These are phyloP conservation scores for Sinocyclocheilus grahami DNA, from an alignment of 2,113 vertebrate genomes.

Conservation along the genomic window DNA sequence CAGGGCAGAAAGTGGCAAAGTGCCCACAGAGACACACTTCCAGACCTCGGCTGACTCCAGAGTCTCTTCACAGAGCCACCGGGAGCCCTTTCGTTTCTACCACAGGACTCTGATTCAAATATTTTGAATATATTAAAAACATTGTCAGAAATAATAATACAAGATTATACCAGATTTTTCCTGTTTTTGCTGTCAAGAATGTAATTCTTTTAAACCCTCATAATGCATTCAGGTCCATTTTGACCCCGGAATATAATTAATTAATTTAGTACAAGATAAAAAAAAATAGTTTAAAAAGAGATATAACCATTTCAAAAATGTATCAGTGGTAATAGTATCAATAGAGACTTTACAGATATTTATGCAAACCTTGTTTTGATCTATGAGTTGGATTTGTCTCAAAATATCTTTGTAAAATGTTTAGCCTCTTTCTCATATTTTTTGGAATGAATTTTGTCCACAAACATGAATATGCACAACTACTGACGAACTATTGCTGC, in stretches of 20 bases:
- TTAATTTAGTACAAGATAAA: too few relatives aligned
- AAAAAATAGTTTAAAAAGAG: too few relatives aligned
- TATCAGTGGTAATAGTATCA: too few relatives aligned
- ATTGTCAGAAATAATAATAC: neutral
- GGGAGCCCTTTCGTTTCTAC: neutral
- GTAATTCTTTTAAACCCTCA: too few relatives aligned
- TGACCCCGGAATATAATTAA: too few relatives aligned
- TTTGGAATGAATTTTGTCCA: too few relatives aligned
- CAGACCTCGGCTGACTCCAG: neutral
- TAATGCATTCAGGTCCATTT: too few relatives aligned
- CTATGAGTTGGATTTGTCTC: neutral
- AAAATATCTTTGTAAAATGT: neutral
- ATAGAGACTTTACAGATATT: too few relatives aligned
- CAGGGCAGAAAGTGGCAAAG: slow-evolving; percentile 20
- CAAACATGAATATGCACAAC: neutral
- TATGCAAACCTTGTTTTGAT: too few relatives aligned
- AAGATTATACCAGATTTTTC: neutral
- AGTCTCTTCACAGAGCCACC: slow-evolving; percentile 28
- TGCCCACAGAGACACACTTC: slow-evolving; percentile 7
- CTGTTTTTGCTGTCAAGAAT: too few relatives aligned
- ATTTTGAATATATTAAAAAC: neutral
- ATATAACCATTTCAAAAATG: too few relatives aligned
- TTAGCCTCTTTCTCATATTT: neutral
- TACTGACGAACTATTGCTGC: neutral
- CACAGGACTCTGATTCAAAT: neutral